A percentile compares a stretch with the other conserved stretches of the same genome.
Evolutionary conservation across 2,797 vertebrate genomes (phyloP).

Genomic region (Cyprinodon diabolis): DNA sequence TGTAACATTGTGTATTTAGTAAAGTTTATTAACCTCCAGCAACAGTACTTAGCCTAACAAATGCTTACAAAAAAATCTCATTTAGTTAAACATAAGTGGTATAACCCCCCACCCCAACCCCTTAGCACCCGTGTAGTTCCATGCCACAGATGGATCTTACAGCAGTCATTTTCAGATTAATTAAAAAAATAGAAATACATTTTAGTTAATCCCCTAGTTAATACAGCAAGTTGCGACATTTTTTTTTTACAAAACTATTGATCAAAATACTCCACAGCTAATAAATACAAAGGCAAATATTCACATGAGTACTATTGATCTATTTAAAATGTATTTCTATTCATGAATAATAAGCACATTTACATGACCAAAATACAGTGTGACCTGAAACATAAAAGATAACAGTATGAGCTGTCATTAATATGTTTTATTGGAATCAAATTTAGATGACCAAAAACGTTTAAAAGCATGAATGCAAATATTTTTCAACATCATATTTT

Average conservation of each 20-base stretch:
- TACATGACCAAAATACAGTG: constrained; percentile 42
- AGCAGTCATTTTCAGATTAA: constrained; percentile 23
- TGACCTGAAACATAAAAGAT: constrained; percentile 48
- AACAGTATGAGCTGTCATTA: constrained; percentile 28
- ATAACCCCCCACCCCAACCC: constrained; percentile 21
- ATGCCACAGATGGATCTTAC: constrained; percentile 27
- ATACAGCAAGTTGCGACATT: constrained; percentile 22
- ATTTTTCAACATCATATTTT: constrained; percentile 50
- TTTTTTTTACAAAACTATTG: constrained; percentile 25
- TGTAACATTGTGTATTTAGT: constrained; percentile 58
- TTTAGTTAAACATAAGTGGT: constrained; percentile 51
- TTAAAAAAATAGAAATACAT: constrained; percentile 54
- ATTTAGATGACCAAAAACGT: constrained; percentile 16
- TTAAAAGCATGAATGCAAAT: constrained; percentile 37
- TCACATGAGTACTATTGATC: constrained; percentile 30
- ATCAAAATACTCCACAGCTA: constrained; percentile 31
- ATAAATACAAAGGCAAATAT: constrained; percentile 54
- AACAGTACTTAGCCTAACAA: constrained; percentile 49
- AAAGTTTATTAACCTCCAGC: constrained; percentile 68
- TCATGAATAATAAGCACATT: constrained; percentile 39
- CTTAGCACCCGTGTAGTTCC: constrained; percentile 41
- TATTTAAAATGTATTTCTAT: constrained; percentile 44
- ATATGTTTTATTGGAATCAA: constrained; percentile 29
- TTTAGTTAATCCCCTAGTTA: constrained; percentile 33
- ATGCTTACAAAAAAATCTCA: constrained; percentile 28